Base-by-base conservation (phyloP, 2,113 vertebrate genomes). In the Edolisoma coerulescens region DNA sequence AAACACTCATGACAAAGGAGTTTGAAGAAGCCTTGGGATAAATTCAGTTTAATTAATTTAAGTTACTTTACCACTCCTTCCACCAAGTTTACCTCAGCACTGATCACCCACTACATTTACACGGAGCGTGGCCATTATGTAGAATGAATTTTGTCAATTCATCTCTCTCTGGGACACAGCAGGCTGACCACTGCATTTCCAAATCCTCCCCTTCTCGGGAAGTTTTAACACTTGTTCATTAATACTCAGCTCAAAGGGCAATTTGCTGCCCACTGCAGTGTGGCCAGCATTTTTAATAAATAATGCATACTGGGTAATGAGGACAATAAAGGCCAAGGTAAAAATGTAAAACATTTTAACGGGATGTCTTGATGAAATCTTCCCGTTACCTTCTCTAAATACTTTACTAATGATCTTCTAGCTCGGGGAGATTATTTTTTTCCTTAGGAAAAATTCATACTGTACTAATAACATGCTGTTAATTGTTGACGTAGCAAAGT, bases 261-360 rank as follows among this genome's bases (percentile, higher is more conserved):
- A 75, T 97, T 97, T 94, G 76, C 93, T 97, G 89, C 87, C 95
- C 92, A 83, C 84, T 73, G 68, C 89, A 70, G 56, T 91, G 80
- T 93, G 91, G 96, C 85, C 94, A 93, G 75, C 21, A 85, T 80
- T 96, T 95, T 96, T 92, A 90, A 98, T 97, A 97, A 98, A 97
- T 97, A 98, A 96, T 96, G 89, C 68, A 93, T 73, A 81, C 73
- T 83, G 67, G 94, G 95, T 97, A 97, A 98, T 95, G 91, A 96
- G 90, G 89, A 97, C 97, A 97, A 98, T 64, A 87, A 96, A 95
- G 89, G 91, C 82, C 84, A 92, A 96, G 63, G 92, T 96, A 96
- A 97, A 85, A 97, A 97, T 86, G 71, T 83, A 96, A 96, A 97
- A 96, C 35, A 96, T 95, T 95, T 97, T 97, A 97, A 98, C 85